Conservation (phyloP, 2,888 invertebrate species). For the Formica aserva region DNA sequence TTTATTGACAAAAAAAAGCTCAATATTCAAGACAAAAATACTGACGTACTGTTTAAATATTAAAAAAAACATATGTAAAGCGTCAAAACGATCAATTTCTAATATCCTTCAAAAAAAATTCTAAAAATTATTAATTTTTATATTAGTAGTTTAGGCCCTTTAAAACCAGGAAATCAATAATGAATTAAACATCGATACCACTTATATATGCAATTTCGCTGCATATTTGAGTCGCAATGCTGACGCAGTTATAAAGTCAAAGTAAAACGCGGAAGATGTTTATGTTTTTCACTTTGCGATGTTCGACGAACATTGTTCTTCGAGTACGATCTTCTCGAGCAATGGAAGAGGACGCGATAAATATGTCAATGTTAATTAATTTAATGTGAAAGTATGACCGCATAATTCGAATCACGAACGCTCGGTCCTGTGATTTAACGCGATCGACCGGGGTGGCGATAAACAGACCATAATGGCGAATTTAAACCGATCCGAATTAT, state of each 20-base stretch:
- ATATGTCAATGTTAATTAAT: slow-evolving; percentile 26
- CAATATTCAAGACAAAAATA: too few species aligned
- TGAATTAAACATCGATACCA: neutral
- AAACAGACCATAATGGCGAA: slow-evolving; percentile 43
- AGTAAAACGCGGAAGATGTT: neutral
- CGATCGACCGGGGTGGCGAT: neutral
- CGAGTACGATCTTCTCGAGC: neutral
- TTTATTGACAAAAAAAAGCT: too few species aligned
- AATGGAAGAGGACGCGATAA: slow-evolving; percentile 3
- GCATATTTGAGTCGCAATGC: neutral
- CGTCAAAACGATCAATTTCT: too few species aligned
- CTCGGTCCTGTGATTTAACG: slow-evolving; percentile 15
- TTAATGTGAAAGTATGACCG: slow-evolving; percentile 13
- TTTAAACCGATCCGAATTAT: slow-evolving; percentile 47
- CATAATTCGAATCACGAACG: neutral
- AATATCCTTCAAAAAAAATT: too few species aligned
- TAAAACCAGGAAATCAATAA: too few species aligned
- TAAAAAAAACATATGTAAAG: too few species aligned
- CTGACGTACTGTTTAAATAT: too few species aligned
- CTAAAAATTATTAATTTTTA: too few species aligned
- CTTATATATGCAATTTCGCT: neutral
- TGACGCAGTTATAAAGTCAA: neutral
- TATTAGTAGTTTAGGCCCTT: too few species aligned
- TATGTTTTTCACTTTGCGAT: neutral
- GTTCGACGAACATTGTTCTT: neutral